Evolutionary conservation across 2,888 invertebrate genomes (phyloP), one percentile per base, ranked within the genome.

Genomic region (Ophion slaviceki): DNA sequence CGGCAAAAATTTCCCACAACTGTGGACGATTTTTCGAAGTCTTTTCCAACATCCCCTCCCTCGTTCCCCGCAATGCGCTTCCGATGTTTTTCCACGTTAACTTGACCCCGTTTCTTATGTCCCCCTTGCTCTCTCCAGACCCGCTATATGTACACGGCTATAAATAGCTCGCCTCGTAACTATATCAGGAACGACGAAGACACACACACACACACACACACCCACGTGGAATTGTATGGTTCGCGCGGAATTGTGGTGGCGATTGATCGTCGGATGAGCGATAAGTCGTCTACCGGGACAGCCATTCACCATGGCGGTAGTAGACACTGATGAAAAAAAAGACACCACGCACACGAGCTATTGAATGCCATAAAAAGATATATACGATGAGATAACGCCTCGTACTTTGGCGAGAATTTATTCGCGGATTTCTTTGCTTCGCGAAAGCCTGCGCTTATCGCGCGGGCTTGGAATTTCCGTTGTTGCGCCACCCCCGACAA

Each of bases 71-170:
- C 80, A 77, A 77, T 80, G 84, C 80, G 76, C 76, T 84, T 76
- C 36, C 66, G 71, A 80, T 72, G 84, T 72, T 77, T 77, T 80
- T 76, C 47, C 78, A 53, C 61, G 76, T 84, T 84, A 84, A 84
- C 84, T 84, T 84, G 84, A 84, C 80, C 84, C 80, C 80, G 72
- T 84, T 80, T 81, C 81, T 45, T 47, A 47, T 47, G 74, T 81
- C 64, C 47, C 77, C 67, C 62, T 81, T 62, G 36, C 66, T 67
- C 70, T 20, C 62, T 47, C 59, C 36, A 53, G 61, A 68, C 74
- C 74, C 72, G 8, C 20, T 70, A 14, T 45, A 28, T 28, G 61
- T 28, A 67, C 6, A 59, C 6, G 20, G 71, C 67, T 81, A 85
- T 78, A 81, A 85, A 85, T 85, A 85, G 85, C 40, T 57, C 57